Percentiles rank a stretch among this genome's conserved stretches.
These are phyloP conservation scores for Cichladusa arquata DNA, from an alignment of 2,113 vertebrate species.

Conservation along the genomic window DNA sequence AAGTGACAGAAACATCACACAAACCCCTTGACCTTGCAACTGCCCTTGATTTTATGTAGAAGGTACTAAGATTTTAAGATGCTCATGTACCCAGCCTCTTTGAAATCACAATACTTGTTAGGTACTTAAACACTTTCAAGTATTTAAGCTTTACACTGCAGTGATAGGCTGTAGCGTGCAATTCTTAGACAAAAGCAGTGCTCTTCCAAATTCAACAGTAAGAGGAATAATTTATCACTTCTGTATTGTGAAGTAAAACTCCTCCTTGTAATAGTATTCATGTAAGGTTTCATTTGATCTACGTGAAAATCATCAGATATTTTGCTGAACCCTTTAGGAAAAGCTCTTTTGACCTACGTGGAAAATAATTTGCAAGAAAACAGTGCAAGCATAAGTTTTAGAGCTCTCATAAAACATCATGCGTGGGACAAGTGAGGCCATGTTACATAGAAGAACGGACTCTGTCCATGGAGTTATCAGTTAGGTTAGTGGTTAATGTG, in stretches of 20 bases:
- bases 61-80: neutral
- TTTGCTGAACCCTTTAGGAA: conserved; percentile 2
- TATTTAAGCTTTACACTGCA: neutral
- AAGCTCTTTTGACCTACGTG: neutral
- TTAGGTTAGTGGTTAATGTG: conserved; percentile 65
- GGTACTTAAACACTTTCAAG: neutral
- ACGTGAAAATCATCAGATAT: neutral
- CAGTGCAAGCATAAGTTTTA: conserved; percentile 7
- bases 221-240: neutral
- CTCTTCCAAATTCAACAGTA: neutral
- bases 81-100: neutral
- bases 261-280: neutral
- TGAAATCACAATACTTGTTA: neutral
- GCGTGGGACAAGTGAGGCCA: neutral
- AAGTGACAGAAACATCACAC: neutral
- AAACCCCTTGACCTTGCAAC: neutral
- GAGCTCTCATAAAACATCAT: conserved; percentile 55
- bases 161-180: neutral
- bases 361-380: conserved; percentile 41
- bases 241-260: neutral
- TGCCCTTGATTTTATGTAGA: neutral
- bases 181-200: neutral
- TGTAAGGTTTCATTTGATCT: neutral
- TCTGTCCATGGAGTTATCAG: conserved; percentile 67
- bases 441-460: conserved; percentile 25